Evolutionary conservation across 2,113 vertebrate genomes (phyloP).

Genomic region (Aix galericulata): DNA sequence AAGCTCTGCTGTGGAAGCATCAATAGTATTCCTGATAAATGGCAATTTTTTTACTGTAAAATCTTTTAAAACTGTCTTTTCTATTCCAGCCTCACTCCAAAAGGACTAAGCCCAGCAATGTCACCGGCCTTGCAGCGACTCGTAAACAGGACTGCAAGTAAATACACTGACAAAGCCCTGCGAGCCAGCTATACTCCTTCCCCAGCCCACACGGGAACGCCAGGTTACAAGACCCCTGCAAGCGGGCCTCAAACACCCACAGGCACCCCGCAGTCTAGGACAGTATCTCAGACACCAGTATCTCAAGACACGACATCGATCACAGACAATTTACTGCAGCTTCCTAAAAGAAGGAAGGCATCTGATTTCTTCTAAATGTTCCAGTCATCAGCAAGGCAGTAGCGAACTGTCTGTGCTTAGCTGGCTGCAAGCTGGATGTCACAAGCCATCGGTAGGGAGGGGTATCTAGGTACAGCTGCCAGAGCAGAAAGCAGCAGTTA

Average conservation of each 20-base stretch:
- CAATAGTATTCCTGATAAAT: neutral
- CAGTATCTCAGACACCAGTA: slow-evolving; percentile 82
- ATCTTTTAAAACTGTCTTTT: neutral
- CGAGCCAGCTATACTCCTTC: slow-evolving; percentile 97
- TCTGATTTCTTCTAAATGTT: slow-evolving; percentile 83
- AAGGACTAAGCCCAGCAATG: slow-evolving; percentile 92
- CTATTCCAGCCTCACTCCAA: slow-evolving; percentile 89
- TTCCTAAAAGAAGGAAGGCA: slow-evolving; percentile 92
- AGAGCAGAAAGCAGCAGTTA: neutral
- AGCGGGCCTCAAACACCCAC: slow-evolving; percentile 80
- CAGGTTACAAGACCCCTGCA: slow-evolving; percentile 85
- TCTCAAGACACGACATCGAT: slow-evolving; percentile 92
- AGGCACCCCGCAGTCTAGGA: slow-evolving; percentile 80
- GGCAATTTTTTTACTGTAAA: neutral
- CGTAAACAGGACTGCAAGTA: slow-evolving; percentile 92
- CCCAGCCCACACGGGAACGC: slow-evolving; percentile 79
- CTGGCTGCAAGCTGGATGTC: neutral
- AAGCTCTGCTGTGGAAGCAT: neutral
- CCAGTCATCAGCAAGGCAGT: neutral
- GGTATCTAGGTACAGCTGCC: neutral
- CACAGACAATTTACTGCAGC: slow-evolving; percentile 94
- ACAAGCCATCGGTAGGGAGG: neutral
- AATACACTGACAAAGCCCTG: slow-evolving; percentile 96
- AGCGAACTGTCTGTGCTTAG: neutral
- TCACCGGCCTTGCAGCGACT: slow-evolving; percentile 93